These are phyloP conservation scores for Lophotis ruficrista DNA, from an alignment of 2,113 vertebrate genomes.

Conservation along the genomic window DNA sequence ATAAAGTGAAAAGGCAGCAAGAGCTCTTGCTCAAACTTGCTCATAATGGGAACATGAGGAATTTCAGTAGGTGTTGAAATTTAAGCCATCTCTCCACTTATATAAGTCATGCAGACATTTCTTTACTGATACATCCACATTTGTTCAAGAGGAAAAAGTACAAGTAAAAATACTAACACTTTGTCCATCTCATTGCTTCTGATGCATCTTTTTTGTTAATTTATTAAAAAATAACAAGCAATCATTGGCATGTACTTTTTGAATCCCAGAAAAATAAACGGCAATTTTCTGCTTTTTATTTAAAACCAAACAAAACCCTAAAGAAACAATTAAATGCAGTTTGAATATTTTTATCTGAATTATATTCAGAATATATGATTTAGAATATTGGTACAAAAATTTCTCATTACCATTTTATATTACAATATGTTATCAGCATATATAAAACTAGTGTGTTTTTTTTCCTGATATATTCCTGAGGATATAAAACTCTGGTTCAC, in stretches of 20 bases:
- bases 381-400: neutral
- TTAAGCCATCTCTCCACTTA: neutral
- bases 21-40: neutral
- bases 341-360: neutral
- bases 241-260: neutral
- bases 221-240: conserved; percentile 35
- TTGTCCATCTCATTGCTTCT: conserved; percentile 61
- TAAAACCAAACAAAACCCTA: neutral
- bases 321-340: neutral
- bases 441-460: neutral
- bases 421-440: neutral
- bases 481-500: conserved; percentile 18
- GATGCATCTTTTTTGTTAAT: conserved; percentile 4
- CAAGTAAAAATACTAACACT: conserved; percentile 58
- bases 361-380: neutral
- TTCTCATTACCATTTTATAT: neutral
- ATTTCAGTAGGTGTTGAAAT: neutral
- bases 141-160: conserved; percentile 5
- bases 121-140: neutral
- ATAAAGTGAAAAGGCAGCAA: neutral
- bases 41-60: neutral
- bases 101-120: neutral
- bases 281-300: neutral
- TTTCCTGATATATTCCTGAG: neutral
- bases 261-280: conserved; percentile 4